phyloP scores from a whole-genome alignment of 2,797 vertebrate species.

The Acrocephalus scirpaceus region DNA sequence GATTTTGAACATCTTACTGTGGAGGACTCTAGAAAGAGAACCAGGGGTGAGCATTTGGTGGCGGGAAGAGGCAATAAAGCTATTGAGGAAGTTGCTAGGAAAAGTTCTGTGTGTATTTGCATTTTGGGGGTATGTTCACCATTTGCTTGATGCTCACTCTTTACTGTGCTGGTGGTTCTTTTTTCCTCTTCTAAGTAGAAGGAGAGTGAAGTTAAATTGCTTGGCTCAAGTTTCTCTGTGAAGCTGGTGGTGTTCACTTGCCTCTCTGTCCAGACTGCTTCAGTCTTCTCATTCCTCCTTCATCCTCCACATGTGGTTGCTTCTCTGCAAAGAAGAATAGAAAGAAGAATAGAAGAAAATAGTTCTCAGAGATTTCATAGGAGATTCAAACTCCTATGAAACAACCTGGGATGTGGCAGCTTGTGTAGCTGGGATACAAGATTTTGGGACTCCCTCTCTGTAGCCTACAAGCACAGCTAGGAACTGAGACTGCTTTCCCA shows the following conservation, averaged over 20 bases:
- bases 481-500: background rate
- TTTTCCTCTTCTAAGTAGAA: background rate
- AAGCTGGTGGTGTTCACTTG: background rate
- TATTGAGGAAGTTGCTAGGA: background rate
- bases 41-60: background rate
- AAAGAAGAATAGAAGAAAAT: accelerated
- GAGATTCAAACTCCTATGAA: background rate
- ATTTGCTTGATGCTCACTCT: background rate
- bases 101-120: background rate
- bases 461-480: background rate
- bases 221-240: background rate
- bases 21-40: background rate
- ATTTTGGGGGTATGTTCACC: background rate
- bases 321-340: background rate
- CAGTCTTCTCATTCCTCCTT: background rate
- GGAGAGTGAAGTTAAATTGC: background rate
- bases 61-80: background rate
- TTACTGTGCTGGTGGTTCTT: background rate
- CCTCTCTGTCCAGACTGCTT: background rate
- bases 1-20: background rate
- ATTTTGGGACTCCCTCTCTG: background rate
- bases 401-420: background rate
- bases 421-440: background rate
- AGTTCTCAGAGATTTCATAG: background rate
- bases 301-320: accelerated